phyloP scores from a whole-genome alignment of 2,113 vertebrate genomes.

The Melanerpes aurifrons region DNA sequence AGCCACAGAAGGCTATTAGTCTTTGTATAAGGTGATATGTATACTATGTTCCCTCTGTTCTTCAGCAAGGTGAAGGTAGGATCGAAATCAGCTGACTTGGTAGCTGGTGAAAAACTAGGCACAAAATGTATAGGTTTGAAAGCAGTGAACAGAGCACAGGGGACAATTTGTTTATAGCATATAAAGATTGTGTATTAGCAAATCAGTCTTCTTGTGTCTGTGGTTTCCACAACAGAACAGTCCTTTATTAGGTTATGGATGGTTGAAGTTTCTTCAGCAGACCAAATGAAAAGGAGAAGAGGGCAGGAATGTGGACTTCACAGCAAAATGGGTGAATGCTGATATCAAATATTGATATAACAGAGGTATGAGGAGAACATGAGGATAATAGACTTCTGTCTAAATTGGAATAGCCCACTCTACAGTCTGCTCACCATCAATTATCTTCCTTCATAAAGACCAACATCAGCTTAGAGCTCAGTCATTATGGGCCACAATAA shows the following conservation, averaged over 20 bases:
- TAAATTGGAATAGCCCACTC: neutral
- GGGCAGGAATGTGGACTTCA: neutral
- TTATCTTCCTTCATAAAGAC: neutral
- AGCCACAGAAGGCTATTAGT: neutral
- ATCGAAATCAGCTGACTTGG: neutral
- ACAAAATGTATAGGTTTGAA: neutral
- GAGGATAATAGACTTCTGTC: neutral
- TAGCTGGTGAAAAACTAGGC: neutral
- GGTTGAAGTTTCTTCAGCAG: neutral
- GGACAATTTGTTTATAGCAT: neutral
- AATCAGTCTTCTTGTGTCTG: neutral
- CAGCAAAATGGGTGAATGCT: neutral
- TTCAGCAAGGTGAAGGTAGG: slow-evolving; percentile 1
- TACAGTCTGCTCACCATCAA: neutral
- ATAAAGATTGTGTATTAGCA: neutral
- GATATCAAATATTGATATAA: neutral
- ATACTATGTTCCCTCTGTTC: neutral
- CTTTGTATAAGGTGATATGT: neutral
- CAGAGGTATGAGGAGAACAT: neutral
- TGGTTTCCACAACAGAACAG: neutral
- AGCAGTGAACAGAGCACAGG: neutral
- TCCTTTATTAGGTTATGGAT: neutral
- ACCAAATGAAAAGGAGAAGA: neutral
- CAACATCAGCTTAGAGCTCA: neutral
- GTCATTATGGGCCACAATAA: neutral